Evolutionary conservation across 2,888 invertebrate genomes (phyloP).

Genomic region (Trypoxylon attenuatum): DNA sequence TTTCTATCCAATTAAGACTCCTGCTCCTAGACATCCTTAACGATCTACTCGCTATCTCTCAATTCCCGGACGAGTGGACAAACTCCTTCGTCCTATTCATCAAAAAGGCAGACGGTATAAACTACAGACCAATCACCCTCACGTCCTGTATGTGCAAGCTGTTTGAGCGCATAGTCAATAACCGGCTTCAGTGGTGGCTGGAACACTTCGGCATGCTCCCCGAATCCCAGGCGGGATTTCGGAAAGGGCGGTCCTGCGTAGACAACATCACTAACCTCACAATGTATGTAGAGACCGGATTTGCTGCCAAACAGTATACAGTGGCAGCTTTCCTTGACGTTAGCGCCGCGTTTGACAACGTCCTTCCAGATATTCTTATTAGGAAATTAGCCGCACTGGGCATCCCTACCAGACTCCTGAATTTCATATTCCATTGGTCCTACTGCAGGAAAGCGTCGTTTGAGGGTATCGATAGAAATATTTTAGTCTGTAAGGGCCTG

Average conservation of each 20-base stretch:
- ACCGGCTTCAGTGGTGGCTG: slow-evolving; percentile 32
- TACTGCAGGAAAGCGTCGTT: neutral
- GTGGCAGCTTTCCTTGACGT: slow-evolving; percentile 42
- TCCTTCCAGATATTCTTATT: slow-evolving; percentile 27
- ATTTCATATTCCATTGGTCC: slow-evolving; percentile 5
- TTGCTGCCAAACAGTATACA: slow-evolving; percentile 6
- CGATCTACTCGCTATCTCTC: slow-evolving; percentile 12
- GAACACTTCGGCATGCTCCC: slow-evolving; percentile 29
- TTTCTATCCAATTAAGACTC: slow-evolving; percentile 22
- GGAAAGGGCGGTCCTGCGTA: slow-evolving; percentile 30
- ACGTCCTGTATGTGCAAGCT: slow-evolving; percentile 34
- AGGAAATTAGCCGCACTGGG: slow-evolving; percentile 10
- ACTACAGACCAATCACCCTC: slow-evolving; percentile 31
- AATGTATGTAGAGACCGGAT: slow-evolving; percentile 8
- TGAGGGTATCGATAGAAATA: neutral
- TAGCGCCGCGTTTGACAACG: slow-evolving; percentile 36
- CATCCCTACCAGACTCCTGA: slow-evolving; percentile 12
- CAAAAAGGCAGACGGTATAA: slow-evolving; percentile 19
- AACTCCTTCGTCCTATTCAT: slow-evolving; percentile 28
- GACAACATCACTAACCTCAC: slow-evolving; percentile 23
- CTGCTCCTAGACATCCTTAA: slow-evolving; percentile 37
- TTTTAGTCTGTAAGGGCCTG: neutral
- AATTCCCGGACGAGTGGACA: slow-evolving; percentile 19
- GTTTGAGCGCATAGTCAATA: slow-evolving; percentile 33
- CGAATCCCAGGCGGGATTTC: slow-evolving; percentile 23